Conservation (phyloP, 2,113 vertebrate genomes). For the Ceratotherium simum region DNA sequence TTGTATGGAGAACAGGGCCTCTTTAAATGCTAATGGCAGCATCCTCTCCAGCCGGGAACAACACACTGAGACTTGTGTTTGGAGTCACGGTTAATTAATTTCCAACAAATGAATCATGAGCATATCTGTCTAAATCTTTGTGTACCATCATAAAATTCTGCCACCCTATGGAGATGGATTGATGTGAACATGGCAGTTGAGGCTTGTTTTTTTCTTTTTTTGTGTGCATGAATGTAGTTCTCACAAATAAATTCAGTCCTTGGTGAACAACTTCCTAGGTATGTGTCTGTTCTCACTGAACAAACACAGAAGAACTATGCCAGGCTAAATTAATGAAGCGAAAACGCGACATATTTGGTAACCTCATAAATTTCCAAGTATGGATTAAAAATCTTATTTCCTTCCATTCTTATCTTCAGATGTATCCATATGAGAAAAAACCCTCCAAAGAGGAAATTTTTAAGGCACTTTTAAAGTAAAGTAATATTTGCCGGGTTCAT, state of each 20-base stretch:
- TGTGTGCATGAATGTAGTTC: slow-evolving; percentile 54
- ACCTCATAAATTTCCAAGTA: slow-evolving; percentile 49
- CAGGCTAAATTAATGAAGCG: slow-evolving; percentile 65
- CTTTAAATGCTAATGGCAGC: background rate
- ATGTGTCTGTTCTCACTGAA: slow-evolving; percentile 74
- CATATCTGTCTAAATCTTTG: background rate
- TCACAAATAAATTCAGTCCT: slow-evolving; percentile 74
- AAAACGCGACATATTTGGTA: slow-evolving; percentile 61
- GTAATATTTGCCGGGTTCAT: background rate
- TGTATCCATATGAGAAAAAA: background rate
- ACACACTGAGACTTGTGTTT: background rate
- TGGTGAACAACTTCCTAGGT: slow-evolving; percentile 74
- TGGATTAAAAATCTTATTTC: background rate
- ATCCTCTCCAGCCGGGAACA: background rate
- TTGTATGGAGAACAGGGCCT: background rate
- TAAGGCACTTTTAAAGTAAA: background rate
- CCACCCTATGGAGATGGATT: slow-evolving; percentile 44
- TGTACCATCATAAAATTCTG: background rate
- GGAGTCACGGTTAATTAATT: slow-evolving; percentile 67
- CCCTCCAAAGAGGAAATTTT: background rate
- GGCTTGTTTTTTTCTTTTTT: slow-evolving; percentile 2
- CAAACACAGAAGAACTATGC: slow-evolving; percentile 73
- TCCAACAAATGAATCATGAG: slow-evolving; percentile 63
- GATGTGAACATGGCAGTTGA: slow-evolving; percentile 65
- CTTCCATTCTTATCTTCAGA: slow-evolving; percentile 32